Evolutionary conservation across 2,113 vertebrate species (phyloP), one percentile per base, ranked within the genome.

Genomic region (Cinclus cinclus): DNA sequence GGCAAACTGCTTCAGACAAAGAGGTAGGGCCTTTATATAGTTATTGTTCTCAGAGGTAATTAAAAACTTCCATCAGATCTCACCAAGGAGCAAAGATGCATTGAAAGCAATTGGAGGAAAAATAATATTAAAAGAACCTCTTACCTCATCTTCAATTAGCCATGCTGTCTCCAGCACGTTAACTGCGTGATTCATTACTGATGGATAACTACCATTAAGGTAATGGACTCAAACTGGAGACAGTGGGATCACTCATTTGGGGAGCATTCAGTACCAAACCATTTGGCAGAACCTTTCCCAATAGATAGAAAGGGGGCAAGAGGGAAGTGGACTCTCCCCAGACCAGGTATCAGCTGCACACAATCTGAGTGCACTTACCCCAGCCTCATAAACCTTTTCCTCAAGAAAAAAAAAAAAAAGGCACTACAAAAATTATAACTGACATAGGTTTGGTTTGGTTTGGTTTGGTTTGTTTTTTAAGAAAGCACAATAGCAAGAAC

Each of bases 31-130:
- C 53, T 93, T 87, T 89, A 59, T 60, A 58, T 50, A 90, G 88
- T 90, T 95, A 95, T 95, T 96, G 81, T 93, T 95, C 95, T 96
- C 95, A 78, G 64, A 96, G 95, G 96, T 96, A 96, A 96, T 96
- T 97, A 97, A 96, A 97, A 97, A 86, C 83, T 96, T 91, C 30
- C 92, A 94, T 88, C 87, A 94, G 83, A 91, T 82, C 88, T 96
- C 90, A 94, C 39, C n/a, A 86, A 95, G 90, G 41, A 95, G 71
- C 62, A 79, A 83, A 90, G 90, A 96, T 47, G 50, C 87, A 92
- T 70, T 94, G 94, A 95, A 96, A 93, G 78, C 65, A 97, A 97
- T 95, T 88, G 95, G 93, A 94, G 75, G 86, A 92, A 96, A 97
- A 96, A 95, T 87, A 95, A 93, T 96, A 95, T 94, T 91, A 92